Percentiles rank a stretch among this genome's conserved stretches.
Conservation (phyloP, 2,888 invertebrate species). For the Phalera bucephala region DNA sequence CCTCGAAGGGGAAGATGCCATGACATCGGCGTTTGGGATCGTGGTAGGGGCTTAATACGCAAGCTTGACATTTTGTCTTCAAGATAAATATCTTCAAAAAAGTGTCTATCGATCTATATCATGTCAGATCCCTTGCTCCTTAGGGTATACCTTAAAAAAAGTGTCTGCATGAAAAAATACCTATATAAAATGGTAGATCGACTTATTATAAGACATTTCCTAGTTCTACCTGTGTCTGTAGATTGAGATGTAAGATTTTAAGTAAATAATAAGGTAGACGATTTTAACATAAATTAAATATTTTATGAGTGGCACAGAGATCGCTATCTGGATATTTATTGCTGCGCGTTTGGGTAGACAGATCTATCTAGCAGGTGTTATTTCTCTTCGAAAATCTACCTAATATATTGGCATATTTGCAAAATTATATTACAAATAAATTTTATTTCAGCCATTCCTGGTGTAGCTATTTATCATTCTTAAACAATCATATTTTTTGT, state of each 20-base stretch:
- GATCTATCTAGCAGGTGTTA: neutral
- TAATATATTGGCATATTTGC: too few relatives aligned
- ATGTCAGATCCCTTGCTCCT: too few relatives aligned
- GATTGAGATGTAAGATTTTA: slow-evolving; percentile 25
- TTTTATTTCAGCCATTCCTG: too few relatives aligned
- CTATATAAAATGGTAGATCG: too few relatives aligned
- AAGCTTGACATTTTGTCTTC: neutral
- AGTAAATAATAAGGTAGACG: slow-evolving; percentile 6
- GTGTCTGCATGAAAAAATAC: too few relatives aligned
- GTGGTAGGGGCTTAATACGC: slow-evolving; percentile 2
- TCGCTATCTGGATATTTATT: slow-evolving; percentile 14
- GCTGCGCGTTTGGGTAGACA: neutral
- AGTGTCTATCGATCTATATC: slow-evolving; percentile 5
- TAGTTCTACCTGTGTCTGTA: too few relatives aligned
- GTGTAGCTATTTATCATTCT: too few relatives aligned
- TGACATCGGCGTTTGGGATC: neutral
- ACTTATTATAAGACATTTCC: too few relatives aligned
- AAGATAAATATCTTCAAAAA: slow-evolving; percentile 29
- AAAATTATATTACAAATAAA: too few relatives aligned
- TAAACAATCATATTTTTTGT: too few relatives aligned
- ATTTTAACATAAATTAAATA: slow-evolving; percentile 13
- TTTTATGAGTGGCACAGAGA: slow-evolving; percentile 26
- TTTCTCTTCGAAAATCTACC: too few relatives aligned
- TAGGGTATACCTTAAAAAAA: too few relatives aligned
- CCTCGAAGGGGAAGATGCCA: slow-evolving; percentile 26